Conservation (phyloP, 2,797 vertebrate genomes). For the Melanogrammus aeglefinus region DNA sequence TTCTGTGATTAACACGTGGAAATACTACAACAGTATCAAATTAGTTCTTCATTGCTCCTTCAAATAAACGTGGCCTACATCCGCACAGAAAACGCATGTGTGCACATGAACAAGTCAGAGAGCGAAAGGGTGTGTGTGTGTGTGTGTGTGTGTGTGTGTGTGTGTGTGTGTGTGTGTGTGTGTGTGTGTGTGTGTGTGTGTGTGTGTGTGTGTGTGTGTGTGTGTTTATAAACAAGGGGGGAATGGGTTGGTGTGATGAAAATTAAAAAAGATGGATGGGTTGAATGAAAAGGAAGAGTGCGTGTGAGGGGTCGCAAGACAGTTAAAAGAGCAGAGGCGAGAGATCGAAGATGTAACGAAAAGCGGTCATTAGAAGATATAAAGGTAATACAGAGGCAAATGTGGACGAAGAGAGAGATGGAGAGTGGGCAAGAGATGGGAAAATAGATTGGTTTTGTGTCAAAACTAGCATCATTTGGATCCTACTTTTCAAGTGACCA, state of each 20-base stretch:
- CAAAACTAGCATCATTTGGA: neutral
- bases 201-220: no score
- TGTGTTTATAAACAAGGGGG: no score
- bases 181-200: no score
- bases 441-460: neutral
- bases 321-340: neutral
- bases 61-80: no score
- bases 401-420: neutral
- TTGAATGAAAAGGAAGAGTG: neutral
- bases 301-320: neutral
- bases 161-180: no score
- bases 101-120: no score
- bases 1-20: neutral
- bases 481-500: no score
- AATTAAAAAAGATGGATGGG: neutral
- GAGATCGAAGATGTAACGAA: neutral
- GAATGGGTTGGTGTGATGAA: neutral
- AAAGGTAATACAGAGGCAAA: neutral
- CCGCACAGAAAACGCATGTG: neutral
- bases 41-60: neutral
- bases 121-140: neutral
- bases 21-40: neutral
- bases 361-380: neutral
- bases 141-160: neutral
- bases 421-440: neutral